Base-by-base conservation (phyloP, 2,113 vertebrate species). In the Hippolais icterina region DNA sequence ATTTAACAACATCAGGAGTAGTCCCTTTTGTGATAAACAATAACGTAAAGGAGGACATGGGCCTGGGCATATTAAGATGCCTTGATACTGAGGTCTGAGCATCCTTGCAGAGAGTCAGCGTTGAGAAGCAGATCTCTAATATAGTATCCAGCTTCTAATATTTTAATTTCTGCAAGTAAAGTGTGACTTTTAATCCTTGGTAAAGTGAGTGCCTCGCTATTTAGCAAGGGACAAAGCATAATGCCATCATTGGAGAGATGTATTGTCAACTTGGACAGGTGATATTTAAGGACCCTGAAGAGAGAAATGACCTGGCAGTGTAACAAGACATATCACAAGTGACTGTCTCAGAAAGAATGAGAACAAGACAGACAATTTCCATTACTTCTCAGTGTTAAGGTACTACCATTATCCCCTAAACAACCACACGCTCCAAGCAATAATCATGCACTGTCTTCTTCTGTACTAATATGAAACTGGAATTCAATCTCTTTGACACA, bases 401-500 rank as follows among this genome's bases (percentile, higher is more conserved):
- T 90, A 61, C 93, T 87, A 49, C 33, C 80, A 91, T 96, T 96
- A 90, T 91, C 82, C 90, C 86, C 94, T 65, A 76, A 97, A 95
- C 91, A 97, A 82, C 68, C 91, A 53, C 91, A 69, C 15, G 89
- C 94, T 98, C 82, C 86, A 92, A 96, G 95, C 95, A 96, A 68
- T 97, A 92, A 97, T 96, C 90, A 92, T 89, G 79, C 63, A 56
- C 69, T 97, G 92, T 96, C 93, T 49, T 95, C 93, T 97, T 96
- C 94, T 91, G 71, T 97, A 89, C 80, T 93, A 96, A 96, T 96
- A 89, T 93, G 93, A 97, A 97, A 97, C 88, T 87, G 83, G 89
- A 96, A 71, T 96, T 98, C 96, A 97, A 93, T 98, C 97, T 96
- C 96, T 97, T 95, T 97, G 97, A 97, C 95, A 97, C 95, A 89